Evolutionary conservation across 2,888 invertebrate genomes (phyloP).

Genomic region (Epinotia brunnichana): DNA sequence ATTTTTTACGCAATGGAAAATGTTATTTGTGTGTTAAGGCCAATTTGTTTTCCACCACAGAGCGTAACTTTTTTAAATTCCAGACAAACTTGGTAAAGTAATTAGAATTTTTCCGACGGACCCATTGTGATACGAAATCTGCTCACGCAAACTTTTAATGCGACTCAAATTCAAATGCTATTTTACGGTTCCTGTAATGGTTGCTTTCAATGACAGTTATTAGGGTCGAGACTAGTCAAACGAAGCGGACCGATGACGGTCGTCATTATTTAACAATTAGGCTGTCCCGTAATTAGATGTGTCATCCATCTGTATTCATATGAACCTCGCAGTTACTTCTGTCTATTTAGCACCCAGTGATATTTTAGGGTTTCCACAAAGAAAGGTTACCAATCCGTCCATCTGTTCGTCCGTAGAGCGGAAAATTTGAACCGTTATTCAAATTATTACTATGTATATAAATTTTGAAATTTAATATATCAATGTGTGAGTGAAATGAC

Average conservation of each 20-base stretch:
- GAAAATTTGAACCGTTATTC: too few species aligned
- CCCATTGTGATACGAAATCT: constrained; percentile 77
- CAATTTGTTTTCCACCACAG: constrained; percentile 53
- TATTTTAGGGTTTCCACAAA: too few species aligned
- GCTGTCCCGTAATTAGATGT: not conserved
- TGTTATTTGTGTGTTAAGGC: constrained; percentile 56
- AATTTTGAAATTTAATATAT: too few species aligned
- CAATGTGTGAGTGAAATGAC: too few species aligned
- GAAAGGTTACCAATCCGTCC: too few species aligned
- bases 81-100: constrained; percentile 75
- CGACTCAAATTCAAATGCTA: constrained; percentile 80
- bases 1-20: constrained; percentile 16
- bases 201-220: constrained; percentile 68
- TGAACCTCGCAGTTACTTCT: too few species aligned
- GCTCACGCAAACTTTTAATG: constrained; percentile 81
- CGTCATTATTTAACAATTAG: not conserved
- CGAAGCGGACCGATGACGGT: not conserved
- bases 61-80: constrained; percentile 76
- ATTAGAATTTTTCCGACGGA: constrained; percentile 80
- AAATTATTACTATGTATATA: too few species aligned
- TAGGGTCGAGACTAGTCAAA: not conserved
- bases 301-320: not conserved
- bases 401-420: too few species aligned
- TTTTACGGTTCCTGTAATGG: constrained; percentile 75
- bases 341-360: too few species aligned